Percentiles rank a stretch among this genome's conserved stretches.
Evolutionary conservation across 2,797 vertebrate genomes (phyloP).

Genomic region (Pangasius krempfi): DNA sequence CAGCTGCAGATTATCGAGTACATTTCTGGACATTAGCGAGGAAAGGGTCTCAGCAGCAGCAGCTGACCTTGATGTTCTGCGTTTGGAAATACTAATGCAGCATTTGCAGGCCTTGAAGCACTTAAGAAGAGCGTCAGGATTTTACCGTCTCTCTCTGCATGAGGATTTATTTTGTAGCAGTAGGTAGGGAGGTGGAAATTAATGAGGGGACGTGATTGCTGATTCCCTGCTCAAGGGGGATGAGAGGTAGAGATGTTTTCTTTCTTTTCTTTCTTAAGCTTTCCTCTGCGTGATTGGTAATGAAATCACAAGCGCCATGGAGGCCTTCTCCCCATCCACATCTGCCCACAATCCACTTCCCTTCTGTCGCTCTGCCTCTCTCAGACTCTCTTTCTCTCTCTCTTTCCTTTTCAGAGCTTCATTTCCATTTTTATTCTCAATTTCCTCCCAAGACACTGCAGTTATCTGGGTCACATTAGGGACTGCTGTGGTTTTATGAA

Average conservation of each 20-base stretch:
- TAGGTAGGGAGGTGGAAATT: neutral
- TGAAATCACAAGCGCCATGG: constrained; percentile 71
- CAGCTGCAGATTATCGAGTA: constrained; percentile 36
- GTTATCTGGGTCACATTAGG: constrained; percentile 84
- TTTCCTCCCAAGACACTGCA: constrained; percentile 77
- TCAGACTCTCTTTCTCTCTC: constrained; percentile 48
- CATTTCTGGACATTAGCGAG: constrained; percentile 54
- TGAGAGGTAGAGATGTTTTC: constrained; percentile 43
- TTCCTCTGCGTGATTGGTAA: constrained; percentile 76
- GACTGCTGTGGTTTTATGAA: constrained; percentile 68
- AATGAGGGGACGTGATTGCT: constrained; percentile 17
- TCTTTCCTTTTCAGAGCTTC: constrained; percentile 68
- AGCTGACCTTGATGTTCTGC: constrained; percentile 68
- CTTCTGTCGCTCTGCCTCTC: constrained; percentile 41
- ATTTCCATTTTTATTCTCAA: constrained; percentile 84
- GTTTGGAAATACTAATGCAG: constrained; percentile 51
- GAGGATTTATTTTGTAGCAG: constrained; percentile 27
- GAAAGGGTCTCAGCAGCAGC: constrained; percentile 30
- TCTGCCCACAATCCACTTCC: constrained; percentile 32
- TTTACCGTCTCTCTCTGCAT: constrained; percentile 48
- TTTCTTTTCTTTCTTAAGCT: constrained; percentile 63
- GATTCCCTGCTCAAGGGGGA: constrained; percentile 19
- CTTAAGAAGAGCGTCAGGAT: constrained; percentile 49
- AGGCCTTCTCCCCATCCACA: constrained; percentile 57
- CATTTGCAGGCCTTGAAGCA: constrained; percentile 59